Evolutionary conservation across 2,113 vertebrate genomes (phyloP).

Genomic region (Antennarius striatus): DNA sequence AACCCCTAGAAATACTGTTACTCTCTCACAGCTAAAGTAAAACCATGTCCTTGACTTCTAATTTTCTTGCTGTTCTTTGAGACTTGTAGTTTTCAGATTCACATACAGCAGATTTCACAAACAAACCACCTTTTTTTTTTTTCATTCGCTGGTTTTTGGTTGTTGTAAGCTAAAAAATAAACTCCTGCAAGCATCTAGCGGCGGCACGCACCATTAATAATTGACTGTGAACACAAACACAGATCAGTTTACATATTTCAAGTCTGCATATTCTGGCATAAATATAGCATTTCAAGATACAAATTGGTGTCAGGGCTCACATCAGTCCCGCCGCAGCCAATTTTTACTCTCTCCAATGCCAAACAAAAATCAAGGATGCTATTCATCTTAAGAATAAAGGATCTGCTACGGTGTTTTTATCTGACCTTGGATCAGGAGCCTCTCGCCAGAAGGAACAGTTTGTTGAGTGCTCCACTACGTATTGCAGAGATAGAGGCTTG

Average conservation of each 20-base stretch:
- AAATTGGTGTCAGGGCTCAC: neutral
- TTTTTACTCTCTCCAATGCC: constrained; percentile 16
- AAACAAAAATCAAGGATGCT: constrained; percentile 44
- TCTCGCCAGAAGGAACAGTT: constrained; percentile 28
- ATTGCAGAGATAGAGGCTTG: constrained; percentile 55
- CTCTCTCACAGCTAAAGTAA: constrained; percentile 7
- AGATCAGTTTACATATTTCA: constrained; percentile 26
- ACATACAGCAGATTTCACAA: constrained; percentile 11
- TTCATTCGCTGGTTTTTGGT: neutral
- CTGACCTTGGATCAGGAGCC: constrained; percentile 46
- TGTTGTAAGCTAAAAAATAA: constrained; percentile 21
- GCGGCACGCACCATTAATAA: constrained; percentile 32
- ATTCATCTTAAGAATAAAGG: constrained; percentile 37
- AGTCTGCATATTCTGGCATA: constrained; percentile 19
- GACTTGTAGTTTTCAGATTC: constrained; percentile 5
- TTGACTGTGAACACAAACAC: constrained; percentile 13
- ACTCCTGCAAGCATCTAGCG: constrained; percentile 12
- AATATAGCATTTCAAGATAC: constrained; percentile 9
- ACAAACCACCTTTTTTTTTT: neutral
- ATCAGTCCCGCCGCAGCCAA: neutral
- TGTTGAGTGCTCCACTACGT: constrained; percentile 32
- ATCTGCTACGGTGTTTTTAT: constrained; percentile 39
- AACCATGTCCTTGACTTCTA: neutral
- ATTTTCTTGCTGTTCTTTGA: neutral
- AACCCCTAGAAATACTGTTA: neutral